A percentile compares a stretch with the other conserved stretches of the same genome.
These are phyloP conservation scores for Tenrec ecaudatus DNA, from an alignment of 2,113 vertebrate genomes.

Conservation along the genomic window DNA sequence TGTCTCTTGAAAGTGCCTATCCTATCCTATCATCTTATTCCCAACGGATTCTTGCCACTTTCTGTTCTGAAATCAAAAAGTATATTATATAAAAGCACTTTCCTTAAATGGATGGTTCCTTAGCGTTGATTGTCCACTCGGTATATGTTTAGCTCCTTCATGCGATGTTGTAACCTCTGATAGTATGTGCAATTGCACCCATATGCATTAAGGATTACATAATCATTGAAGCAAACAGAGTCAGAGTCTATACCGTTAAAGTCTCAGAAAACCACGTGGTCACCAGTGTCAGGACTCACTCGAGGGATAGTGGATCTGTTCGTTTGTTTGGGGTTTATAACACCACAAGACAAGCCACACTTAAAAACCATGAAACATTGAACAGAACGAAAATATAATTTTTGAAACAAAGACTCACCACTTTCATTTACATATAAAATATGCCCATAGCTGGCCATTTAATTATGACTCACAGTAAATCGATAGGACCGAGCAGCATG, in stretches of 20 bases:
- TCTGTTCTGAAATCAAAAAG: not conserved
- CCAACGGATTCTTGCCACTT: not conserved
- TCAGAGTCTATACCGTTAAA: slow-evolving; percentile 21
- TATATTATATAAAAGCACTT: not conserved
- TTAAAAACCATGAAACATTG: slow-evolving; percentile 39
- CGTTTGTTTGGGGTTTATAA: not conserved
- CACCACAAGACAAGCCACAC: not conserved
- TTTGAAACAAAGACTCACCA: not conserved
- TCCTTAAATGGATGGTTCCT: not conserved
- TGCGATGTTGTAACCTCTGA: not conserved
- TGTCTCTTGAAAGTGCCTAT: not conserved
- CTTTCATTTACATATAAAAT: not conserved
- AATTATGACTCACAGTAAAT: not conserved
- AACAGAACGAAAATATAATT: not conserved
- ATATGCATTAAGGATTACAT: not conserved
- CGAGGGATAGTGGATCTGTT: no score
- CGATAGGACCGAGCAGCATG: not conserved
- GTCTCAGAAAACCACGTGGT: not conserved
- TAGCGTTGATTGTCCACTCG: not conserved
- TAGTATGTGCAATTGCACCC: no score
- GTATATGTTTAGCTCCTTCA: not conserved
- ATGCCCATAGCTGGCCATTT: not conserved
- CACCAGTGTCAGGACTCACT: no score
- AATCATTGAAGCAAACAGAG: not conserved
- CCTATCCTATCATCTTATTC: not conserved